A percentile compares a stretch with the other conserved stretches of the same genome.
Evolutionary conservation across 2,888 invertebrate genomes (phyloP).

Genomic region (Elegia similella): DNA sequence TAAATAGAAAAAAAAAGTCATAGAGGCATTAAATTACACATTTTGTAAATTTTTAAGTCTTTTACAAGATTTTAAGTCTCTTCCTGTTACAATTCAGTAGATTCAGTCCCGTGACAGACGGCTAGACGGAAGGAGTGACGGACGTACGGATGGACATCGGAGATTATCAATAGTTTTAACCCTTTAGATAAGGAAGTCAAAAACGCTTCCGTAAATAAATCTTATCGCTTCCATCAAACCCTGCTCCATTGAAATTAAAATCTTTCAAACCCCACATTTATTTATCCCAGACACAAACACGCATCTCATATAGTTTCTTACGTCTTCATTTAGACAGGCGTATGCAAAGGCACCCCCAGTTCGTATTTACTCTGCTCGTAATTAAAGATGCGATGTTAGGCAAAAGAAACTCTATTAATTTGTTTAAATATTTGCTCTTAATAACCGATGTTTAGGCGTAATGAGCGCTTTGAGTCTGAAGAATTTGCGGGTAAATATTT

Average conservation of each 20-base stretch:
- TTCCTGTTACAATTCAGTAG: no score
- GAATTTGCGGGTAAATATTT: conserved; percentile 14
- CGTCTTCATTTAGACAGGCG: conserved; percentile 63
- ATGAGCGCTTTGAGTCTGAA: conserved; percentile 39
- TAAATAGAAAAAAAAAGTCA: no score
- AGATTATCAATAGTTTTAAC: no score
- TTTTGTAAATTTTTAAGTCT: no score
- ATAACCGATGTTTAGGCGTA: conserved; percentile 61
- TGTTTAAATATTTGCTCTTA: conserved; percentile 73
- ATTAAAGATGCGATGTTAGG: conserved; percentile 67
- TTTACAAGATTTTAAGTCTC: no score
- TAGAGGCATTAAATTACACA: no score
- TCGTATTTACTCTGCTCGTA: conserved; percentile 68
- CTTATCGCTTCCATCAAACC: conserved; percentile 8
- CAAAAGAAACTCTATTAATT: conserved; percentile 79
- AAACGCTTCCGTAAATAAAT: no score
- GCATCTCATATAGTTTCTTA: conserved; percentile 65
- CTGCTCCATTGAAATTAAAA: conserved; percentile 32
- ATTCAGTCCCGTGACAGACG: no score
- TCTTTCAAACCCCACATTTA: conserved; percentile 42
- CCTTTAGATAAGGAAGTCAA: no score
- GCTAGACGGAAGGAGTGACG: no score
- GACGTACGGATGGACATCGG: no score
- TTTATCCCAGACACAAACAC: conserved; percentile 57
- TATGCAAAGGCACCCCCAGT: conserved; percentile 69